Conservation (phyloP, 1,140 invertebrate genomes). For the Polyergus mexicanus region DNA sequence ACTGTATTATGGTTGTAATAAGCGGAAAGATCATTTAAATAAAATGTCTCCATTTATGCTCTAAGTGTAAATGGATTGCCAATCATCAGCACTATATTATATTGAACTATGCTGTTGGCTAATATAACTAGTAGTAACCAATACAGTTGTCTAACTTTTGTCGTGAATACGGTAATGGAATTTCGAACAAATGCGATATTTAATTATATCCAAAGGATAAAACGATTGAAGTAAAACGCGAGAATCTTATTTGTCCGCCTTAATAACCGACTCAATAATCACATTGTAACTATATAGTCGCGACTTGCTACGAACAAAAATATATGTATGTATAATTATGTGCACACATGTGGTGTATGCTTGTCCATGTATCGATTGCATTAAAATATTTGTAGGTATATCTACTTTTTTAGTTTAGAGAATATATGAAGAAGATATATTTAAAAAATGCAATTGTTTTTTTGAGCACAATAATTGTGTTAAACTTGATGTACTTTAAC, state of each 20-base stretch:
- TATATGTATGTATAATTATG: constrained; percentile 59
- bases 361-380: constrained; percentile 35
- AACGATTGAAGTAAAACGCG: constrained; percentile 1
- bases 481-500: constrained; percentile 4
- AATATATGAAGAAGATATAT: constrained; percentile 46
- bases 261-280: constrained; percentile 47
- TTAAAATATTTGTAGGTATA: constrained; percentile 64
- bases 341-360: constrained; percentile 59
- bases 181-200: constrained; percentile 12
- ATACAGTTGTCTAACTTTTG: constrained; percentile 32
- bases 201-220: constrained; percentile 16
- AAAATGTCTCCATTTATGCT: constrained; percentile 29
- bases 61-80: constrained; percentile 15
- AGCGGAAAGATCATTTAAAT: constrained; percentile 12
- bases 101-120: constrained; percentile 12
- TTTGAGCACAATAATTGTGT: constrained; percentile 23
- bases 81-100: not conserved
- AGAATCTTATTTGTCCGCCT: constrained; percentile 48
- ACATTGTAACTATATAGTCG: constrained; percentile 49
- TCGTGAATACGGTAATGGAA: constrained; percentile 2
- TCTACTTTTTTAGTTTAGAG: constrained; percentile 37
- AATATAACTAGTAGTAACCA: constrained; percentile 12
- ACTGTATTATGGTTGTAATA: constrained; percentile 58
- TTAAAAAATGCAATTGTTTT: constrained; percentile 23
- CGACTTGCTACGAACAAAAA: constrained; percentile 57